Evolutionary conservation across 2,113 vertebrate species (phyloP).

Genomic region (Pseudorectes ferrugineus): DNA sequence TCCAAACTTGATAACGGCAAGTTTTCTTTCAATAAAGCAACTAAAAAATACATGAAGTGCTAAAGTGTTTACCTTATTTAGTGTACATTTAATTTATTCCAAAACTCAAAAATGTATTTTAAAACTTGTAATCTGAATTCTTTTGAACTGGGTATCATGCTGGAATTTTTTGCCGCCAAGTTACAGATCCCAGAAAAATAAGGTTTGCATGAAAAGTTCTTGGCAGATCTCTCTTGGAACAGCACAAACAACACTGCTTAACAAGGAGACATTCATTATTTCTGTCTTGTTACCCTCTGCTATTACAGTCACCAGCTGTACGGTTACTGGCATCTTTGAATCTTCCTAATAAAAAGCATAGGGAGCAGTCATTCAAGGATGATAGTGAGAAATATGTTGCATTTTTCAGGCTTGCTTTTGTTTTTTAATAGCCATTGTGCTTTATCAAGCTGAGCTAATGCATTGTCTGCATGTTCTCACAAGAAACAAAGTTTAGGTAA

Average conservation of each 20-base stretch:
- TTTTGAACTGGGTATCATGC: background rate
- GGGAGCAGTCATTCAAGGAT: background rate
- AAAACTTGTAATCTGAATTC: background rate
- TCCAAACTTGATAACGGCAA: background rate
- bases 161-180: background rate
- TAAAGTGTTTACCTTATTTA: background rate
- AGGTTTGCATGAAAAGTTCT: constrained; percentile 43
- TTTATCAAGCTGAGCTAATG: background rate
- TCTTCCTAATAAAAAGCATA: background rate
- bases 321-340: background rate
- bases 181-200: constrained; percentile 20
- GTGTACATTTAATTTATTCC: background rate
- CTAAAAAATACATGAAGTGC: background rate
- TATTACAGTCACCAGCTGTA: background rate
- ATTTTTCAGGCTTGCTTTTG: background rate
- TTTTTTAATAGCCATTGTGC: background rate
- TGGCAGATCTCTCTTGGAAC: background rate
- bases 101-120: background rate
- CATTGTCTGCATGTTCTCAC: background rate
- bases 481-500: background rate
- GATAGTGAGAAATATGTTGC: background rate
- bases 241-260: background rate
- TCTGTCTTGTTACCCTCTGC: background rate
- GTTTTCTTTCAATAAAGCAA: background rate
- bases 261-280: constrained; percentile 58